Evolutionary conservation across 2,797 vertebrate species (phyloP).

Genomic region (Acanthiza pusilla): DNA sequence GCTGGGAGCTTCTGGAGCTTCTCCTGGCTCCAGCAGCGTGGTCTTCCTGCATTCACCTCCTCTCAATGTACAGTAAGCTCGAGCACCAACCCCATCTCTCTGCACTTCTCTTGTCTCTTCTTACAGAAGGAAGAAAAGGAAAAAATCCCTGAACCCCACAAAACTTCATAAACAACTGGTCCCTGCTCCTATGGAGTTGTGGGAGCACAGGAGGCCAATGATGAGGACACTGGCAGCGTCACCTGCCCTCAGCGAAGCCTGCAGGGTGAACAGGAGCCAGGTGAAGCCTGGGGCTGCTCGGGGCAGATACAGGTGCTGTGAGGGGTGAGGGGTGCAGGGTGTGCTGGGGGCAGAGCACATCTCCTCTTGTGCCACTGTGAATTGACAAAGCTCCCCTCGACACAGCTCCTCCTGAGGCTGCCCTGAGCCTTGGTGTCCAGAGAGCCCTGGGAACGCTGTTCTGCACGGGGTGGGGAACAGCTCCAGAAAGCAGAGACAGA

Average conservation of each 20-base stretch:
- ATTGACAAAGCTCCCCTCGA: neutral
- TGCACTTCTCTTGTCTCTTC: neutral
- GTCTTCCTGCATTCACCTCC: neutral
- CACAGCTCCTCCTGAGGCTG: neutral
- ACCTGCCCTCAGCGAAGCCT: neutral
- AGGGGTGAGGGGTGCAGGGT: too few relatives aligned
- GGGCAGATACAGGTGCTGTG: neutral
- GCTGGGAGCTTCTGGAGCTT: neutral
- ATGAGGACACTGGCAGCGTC: neutral
- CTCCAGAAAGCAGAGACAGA: neutral
- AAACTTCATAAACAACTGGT: neutral
- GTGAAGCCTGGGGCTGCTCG: neutral
- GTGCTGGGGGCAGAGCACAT: neutral
- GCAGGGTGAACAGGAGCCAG: neutral
- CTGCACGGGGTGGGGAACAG: neutral
- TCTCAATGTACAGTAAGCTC: accelerated
- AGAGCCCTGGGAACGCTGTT: neutral
- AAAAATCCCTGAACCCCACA: neutral
- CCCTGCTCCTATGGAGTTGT: neutral
- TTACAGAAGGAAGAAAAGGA: neutral
- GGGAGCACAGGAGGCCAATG: neutral
- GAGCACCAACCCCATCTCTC: neutral
- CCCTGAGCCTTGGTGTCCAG: neutral
- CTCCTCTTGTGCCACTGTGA: neutral
- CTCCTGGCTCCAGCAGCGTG: neutral